Base-by-base conservation (phyloP, 2,113 vertebrate species). In the Varanus komodoensis region DNA sequence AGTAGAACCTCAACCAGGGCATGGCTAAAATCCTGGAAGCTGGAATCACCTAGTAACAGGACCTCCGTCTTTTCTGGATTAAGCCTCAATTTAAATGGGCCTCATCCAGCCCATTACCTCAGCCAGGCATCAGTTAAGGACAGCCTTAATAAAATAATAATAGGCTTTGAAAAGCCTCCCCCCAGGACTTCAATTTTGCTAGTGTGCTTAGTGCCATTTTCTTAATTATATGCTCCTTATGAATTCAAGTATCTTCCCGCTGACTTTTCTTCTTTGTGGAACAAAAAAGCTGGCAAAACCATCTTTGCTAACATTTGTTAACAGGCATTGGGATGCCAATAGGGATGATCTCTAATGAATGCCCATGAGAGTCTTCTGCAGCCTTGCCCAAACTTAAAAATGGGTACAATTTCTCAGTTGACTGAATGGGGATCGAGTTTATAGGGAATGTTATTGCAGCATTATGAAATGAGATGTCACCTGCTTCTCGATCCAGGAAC, bases 381-480 rank as follows among this genome's bases (percentile, higher is more conserved):
- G 34, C 19, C 0, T 29, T 38, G n/a, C 12, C 48, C 38, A 57
- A 88, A 57, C n/a, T 73, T 57, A 82, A 82, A 73, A 88, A 88
- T 11, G 87, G 87, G 8, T 73, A 57, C 19, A 88, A 82, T 50
- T 44, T 81, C 12, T 68, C 87, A 29, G 1, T 57, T 54, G 50
- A 34, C 48, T 73, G 23, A 52, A 88, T 29, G 48, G 78, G 9
- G 25, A 82, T 82, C 54, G 64, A 71, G n/a, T 14, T 25, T 57
- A 88, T 73, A 71, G 6, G 7, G n/a, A 29, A 6, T 1, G 0
- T 25, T 12, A 3, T 1, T 3, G 0, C 1, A 8, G 23, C 12
- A 29, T 4, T 38, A 82, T 82, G 82, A 71, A 88, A 88, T 32
- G 14, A 38, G 23, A 88, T 54, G 25, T 57, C 57, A 7, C 68